phyloP scores from a whole-genome alignment of 2,113 vertebrate genomes.

The Panthera leo region DNA sequence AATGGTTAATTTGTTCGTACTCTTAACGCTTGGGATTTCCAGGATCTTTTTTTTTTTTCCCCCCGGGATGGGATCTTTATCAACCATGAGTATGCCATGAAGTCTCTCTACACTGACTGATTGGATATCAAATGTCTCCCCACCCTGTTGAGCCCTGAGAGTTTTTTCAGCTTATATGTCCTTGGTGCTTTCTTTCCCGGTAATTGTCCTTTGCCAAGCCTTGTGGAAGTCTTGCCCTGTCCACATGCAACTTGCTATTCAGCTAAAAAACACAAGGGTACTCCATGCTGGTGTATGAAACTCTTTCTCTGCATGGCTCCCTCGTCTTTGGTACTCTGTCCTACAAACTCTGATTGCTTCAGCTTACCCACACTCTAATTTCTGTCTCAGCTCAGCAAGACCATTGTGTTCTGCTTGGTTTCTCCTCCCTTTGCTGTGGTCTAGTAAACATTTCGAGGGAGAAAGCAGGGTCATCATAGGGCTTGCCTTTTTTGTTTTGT shows the following conservation, averaged over 20 bases:
- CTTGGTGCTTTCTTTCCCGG: not conserved
- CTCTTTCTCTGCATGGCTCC: not conserved
- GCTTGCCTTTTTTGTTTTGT: not conserved
- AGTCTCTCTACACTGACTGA: not conserved
- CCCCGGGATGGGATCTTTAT: not conserved
- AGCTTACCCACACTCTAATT: not conserved
- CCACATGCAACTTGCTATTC: not conserved
- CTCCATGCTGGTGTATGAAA: not conserved
- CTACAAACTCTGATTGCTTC: not conserved
- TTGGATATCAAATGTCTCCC: not conserved
- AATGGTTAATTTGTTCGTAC: not conserved
- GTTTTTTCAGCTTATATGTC: not conserved
- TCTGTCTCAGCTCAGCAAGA: not conserved
- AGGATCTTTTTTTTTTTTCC: not conserved
- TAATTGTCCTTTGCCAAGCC: not conserved
- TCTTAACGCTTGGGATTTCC: not conserved
- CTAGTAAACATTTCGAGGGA: not conserved
- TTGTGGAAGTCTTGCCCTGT: not conserved
- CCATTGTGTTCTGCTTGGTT: not conserved
- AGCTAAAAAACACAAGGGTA: not conserved
- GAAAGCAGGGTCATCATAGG: not conserved
- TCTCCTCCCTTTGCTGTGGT: not conserved
- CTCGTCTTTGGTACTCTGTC: not conserved
- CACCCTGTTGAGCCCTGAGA: not conserved
- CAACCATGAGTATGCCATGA: not conserved